Base-by-base conservation (phyloP, 2,797 vertebrate genomes). In the Cyclopterus lumpus region DNA sequence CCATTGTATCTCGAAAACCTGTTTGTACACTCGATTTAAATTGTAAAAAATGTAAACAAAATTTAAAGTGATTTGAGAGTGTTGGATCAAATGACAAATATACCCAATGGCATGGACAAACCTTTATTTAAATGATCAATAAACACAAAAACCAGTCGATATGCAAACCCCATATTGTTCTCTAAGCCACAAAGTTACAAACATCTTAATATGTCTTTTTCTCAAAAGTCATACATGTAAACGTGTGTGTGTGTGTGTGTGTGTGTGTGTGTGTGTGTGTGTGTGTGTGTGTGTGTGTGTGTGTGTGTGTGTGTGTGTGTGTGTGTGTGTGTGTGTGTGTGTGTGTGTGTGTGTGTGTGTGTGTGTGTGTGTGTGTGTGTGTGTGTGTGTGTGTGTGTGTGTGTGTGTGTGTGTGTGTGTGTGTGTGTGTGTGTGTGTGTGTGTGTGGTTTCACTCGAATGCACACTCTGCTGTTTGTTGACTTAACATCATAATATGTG, bases 401-500 rank as follows among this genome's bases (percentile, higher is more conserved):
- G 38, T 36, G n/a, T n/a, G n/a, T n/a, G n/a, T n/a, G n/a, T n/a
- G n/a, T n/a, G n/a, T n/a, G n/a, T n/a, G n/a, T n/a, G n/a, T n/a
- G n/a, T n/a, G n/a, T n/a, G n/a, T n/a, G n/a, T 18, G 28, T 53
- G 69, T 28, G 44, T 36, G 54, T 6, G 42, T 10, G 40, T n/a
- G 24, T 4, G 36, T 67, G 18, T 58, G 73, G 83, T 79, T 85
- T 83, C 73, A 71, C 71, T 81, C 77, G 75, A 88, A 87, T 80
- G 88, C 86, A 81, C 77, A 76, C 84, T 83, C 87, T 74, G 73
- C 73, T 87, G 85, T 91, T 91, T 90, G 87, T 92, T 91, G 91
- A 92, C 76, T 86, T 81, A 82, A 83, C 73, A 86, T 91, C 86
- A 87, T 91, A 91, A 91, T 90, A 86, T 92, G 91, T 88, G 86